A percentile compares a stretch with the other conserved stretches of the same genome.
These are phyloP conservation scores for Petrophora chlorosata DNA, from an alignment of 2,888 invertebrate species.

Conservation along the genomic window DNA sequence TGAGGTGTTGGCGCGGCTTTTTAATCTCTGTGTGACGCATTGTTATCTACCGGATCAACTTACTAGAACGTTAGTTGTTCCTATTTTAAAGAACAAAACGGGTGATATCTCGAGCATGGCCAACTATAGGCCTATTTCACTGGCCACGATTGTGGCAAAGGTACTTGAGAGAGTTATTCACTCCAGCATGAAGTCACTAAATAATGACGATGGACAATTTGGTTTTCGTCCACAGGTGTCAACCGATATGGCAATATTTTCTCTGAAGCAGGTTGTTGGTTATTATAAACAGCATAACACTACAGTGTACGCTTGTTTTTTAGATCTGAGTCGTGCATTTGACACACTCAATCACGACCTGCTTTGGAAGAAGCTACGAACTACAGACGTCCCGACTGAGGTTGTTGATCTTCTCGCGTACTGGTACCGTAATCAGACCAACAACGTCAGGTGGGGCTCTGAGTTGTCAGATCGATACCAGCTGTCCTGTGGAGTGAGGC, in stretches of 20 bases:
- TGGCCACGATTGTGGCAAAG: background rate
- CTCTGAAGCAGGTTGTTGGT: background rate
- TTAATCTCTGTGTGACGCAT: slow-evolving; percentile 6
- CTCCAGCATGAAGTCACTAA: background rate
- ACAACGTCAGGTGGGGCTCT: no score
- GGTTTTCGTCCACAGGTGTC: slow-evolving; percentile 1
- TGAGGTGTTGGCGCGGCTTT: slow-evolving; percentile 2
- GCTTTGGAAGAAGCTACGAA: no score
- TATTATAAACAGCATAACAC: background rate
- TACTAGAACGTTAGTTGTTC: slow-evolving; percentile 4
- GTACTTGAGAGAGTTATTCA: slow-evolving; percentile 5
- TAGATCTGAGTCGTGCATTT: background rate
- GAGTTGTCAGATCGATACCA: no score
- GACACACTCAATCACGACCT: no score
- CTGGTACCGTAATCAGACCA: no score
- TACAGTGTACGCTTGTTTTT: background rate
- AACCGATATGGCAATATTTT: slow-evolving; percentile 1
- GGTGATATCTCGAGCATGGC: background rate
- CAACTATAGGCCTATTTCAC: background rate
- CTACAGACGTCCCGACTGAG: no score
- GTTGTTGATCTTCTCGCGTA: no score
- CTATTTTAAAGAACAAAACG: slow-evolving; percentile 5
- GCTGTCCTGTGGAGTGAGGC: no score
- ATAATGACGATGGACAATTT: background rate
- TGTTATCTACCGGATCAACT: slow-evolving; percentile 3